A percentile compares a stretch with the other conserved stretches of the same genome.
Evolutionary conservation across 2,113 vertebrate species (phyloP).

Genomic region (Psettodes erumei): DNA sequence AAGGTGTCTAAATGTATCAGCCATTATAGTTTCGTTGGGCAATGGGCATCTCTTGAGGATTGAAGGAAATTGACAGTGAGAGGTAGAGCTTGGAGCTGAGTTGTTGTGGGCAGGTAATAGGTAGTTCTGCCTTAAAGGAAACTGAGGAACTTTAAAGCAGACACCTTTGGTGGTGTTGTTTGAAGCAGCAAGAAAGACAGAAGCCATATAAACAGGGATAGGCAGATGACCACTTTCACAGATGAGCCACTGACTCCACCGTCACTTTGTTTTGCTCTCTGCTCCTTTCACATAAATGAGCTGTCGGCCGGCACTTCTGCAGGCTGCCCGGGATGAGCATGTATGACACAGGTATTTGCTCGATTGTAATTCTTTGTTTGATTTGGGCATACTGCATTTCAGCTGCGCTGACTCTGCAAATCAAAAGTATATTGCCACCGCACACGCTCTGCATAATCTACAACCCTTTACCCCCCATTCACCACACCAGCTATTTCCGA

Average conservation of each 20-base stretch:
- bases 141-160: slow-evolving; percentile 12
- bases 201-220: slow-evolving; percentile 19
- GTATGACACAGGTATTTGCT: slow-evolving; percentile 28
- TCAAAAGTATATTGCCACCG: slow-evolving; percentile 18
- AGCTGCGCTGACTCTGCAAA: slow-evolving; percentile 55
- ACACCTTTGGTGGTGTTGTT: not conserved
- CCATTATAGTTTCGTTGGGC: not conserved
- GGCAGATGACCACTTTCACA: slow-evolving; percentile 35
- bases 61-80: not conserved
- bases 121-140: not conserved
- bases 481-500: slow-evolving; percentile 45
- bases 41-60: slow-evolving; percentile 1
- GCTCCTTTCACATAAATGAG: slow-evolving; percentile 46
- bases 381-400: slow-evolving; percentile 35
- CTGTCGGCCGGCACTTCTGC: slow-evolving; percentile 34
- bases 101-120: not conserved
- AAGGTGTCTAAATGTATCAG: not conserved
- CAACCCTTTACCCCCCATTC: slow-evolving; percentile 34
- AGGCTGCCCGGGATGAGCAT: slow-evolving; percentile 27
- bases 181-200: slow-evolving; percentile 35
- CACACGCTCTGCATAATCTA: slow-evolving; percentile 32
- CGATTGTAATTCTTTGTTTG: slow-evolving; percentile 51
- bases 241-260: slow-evolving; percentile 33
- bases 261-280: slow-evolving; percentile 30
- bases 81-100: not conserved